phyloP scores from a whole-genome alignment of 1,140 invertebrate species.

The Cyclina sinensis region DNA sequence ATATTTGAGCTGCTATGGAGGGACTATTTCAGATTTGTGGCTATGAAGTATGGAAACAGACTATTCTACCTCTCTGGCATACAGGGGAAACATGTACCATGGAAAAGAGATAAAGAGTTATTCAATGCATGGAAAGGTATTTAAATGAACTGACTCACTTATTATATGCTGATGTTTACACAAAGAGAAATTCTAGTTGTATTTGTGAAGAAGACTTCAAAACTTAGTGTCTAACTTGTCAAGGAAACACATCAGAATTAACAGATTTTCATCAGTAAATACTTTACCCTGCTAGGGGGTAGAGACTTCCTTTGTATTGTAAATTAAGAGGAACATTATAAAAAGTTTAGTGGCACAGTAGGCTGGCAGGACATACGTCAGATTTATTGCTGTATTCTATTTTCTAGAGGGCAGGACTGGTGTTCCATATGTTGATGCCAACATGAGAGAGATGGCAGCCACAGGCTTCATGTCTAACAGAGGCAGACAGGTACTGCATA shows the following conservation, averaged over 20 bases:
- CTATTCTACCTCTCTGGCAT: slow-evolving; percentile 81
- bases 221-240: too few relatives aligned
- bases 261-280: too few relatives aligned
- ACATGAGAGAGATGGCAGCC: slow-evolving; percentile 86
- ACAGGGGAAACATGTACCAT: slow-evolving; percentile 80
- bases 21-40: slow-evolving; percentile 87
- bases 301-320: too few relatives aligned
- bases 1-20: slow-evolving; percentile 87
- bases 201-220: too few relatives aligned
- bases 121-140: slow-evolving; percentile 85
- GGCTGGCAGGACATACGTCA: too few relatives aligned
- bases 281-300: too few relatives aligned
- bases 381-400: too few relatives aligned
- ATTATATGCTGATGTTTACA: too few relatives aligned
- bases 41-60: slow-evolving; percentile 85
- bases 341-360: too few relatives aligned
- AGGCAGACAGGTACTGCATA: slow-evolving; percentile 86
- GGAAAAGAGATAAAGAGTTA: slow-evolving; percentile 82
- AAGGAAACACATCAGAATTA: too few relatives aligned
- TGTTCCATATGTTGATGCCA: slow-evolving; percentile 87
- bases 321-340: too few relatives aligned
- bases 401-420: slow-evolving; percentile 85
- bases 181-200: too few relatives aligned
- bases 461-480: slow-evolving; percentile 88
- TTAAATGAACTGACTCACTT: not conserved